Evolutionary conservation across 2,113 vertebrate species (phyloP).

Genomic region (Callospermophilus lateralis): DNA sequence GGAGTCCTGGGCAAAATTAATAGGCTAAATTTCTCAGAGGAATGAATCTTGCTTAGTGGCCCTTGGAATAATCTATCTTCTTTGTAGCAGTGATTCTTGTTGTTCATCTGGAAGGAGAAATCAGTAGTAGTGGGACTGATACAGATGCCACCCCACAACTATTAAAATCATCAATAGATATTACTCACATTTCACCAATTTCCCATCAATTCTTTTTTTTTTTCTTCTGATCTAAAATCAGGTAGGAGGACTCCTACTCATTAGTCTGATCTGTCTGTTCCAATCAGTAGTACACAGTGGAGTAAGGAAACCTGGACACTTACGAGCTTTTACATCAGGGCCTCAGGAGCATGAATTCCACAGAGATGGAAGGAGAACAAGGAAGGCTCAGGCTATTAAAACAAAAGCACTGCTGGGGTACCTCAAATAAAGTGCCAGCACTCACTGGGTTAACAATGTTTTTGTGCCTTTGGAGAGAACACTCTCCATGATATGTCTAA

Average conservation of each 20-base stretch:
- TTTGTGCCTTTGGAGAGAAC: not conserved
- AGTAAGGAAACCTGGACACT: not conserved
- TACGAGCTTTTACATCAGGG: not conserved
- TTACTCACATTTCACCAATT: constrained; percentile 16
- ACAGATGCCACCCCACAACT: not conserved
- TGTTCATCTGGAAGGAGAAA: not conserved
- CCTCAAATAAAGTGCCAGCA: not conserved
- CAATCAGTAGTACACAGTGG: not conserved
- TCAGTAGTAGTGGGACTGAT: not conserved
- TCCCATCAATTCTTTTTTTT: not conserved
- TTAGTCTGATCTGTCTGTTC: not conserved
- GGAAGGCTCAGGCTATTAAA: not conserved
- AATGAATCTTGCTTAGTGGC: not conserved
- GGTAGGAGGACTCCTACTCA: not conserved
- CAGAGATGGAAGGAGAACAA: not conserved
- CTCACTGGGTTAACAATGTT: not conserved
- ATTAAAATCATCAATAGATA: not conserved
- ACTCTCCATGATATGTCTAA: not conserved
- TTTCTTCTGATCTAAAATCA: not conserved
- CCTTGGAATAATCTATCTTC: not conserved
- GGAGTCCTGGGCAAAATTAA: not conserved
- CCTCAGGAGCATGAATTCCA: not conserved
- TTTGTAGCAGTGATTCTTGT: not conserved
- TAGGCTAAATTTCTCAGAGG: not conserved
- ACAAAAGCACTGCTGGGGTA: not conserved